These are phyloP conservation scores for Osmerus mordax DNA, from an alignment of 2,113 vertebrate species.

Conservation along the genomic window DNA sequence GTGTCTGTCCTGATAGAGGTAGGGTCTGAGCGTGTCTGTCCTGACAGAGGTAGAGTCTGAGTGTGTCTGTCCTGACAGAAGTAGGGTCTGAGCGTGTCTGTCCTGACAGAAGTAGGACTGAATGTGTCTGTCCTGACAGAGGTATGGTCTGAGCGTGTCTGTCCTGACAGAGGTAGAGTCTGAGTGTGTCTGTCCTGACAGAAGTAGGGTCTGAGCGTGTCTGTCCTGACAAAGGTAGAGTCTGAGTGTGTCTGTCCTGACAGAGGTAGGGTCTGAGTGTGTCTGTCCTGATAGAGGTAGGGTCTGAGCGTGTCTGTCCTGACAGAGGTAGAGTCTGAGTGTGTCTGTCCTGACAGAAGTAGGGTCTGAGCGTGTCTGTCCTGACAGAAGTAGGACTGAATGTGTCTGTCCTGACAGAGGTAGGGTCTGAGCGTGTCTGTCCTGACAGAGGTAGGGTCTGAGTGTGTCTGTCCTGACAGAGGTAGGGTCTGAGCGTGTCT, in stretches of 20 bases:
- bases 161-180: neutral
- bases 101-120: neutral
- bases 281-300: neutral
- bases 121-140: neutral
- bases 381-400: neutral
- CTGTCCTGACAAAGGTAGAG: neutral
- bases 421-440: neutral
- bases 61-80: neutral
- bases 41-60: neutral
- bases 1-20: neutral
- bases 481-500: neutral
- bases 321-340: neutral
- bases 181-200: neutral
- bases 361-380: neutral
- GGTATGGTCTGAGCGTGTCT: neutral
- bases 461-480: neutral
- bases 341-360: neutral
- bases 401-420: neutral
- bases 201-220: neutral
- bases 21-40: neutral
- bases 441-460: neutral
- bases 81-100: neutral
- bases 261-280: neutral
- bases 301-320: neutral
- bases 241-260: neutral